phyloP scores from a whole-genome alignment of 2,113 vertebrate species.

The Excalfactoria chinensis region DNA sequence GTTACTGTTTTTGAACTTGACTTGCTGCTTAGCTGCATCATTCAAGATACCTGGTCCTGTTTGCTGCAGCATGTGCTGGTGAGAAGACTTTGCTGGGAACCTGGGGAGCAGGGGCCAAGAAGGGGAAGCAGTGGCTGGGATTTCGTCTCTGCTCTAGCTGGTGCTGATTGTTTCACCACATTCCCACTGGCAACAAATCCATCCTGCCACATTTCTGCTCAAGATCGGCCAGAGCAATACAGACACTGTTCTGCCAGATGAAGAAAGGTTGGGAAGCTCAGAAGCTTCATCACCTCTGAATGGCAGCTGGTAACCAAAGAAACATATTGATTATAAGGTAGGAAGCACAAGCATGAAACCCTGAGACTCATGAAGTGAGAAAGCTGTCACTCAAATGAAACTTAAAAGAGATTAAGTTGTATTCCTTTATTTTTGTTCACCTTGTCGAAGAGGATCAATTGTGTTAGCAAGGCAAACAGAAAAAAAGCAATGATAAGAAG shows the following conservation, averaged over 20 bases:
- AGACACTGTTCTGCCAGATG: rapidly evolving
- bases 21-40: neutral
- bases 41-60: rapidly evolving
- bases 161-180: rapidly evolving
- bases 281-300: neutral
- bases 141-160: neutral
- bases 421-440: neutral
- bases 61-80: neutral
- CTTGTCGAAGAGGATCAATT: neutral
- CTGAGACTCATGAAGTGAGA: rapidly evolving
- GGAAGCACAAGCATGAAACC: neutral
- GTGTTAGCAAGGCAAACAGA: neutral
- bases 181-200: neutral
- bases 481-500: neutral
- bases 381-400: neutral
- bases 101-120: rapidly evolving
- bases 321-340: neutral
- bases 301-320: neutral
- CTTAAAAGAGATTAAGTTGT: neutral
- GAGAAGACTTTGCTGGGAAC: neutral
- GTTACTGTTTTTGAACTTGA: rapidly evolving
- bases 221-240: neutral
- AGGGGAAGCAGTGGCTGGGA: neutral
- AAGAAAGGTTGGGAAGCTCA: neutral
- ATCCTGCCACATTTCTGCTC: neutral